phyloP scores from a whole-genome alignment of 2,888 invertebrate species.

The Metopia argyrocephala region DNA sequence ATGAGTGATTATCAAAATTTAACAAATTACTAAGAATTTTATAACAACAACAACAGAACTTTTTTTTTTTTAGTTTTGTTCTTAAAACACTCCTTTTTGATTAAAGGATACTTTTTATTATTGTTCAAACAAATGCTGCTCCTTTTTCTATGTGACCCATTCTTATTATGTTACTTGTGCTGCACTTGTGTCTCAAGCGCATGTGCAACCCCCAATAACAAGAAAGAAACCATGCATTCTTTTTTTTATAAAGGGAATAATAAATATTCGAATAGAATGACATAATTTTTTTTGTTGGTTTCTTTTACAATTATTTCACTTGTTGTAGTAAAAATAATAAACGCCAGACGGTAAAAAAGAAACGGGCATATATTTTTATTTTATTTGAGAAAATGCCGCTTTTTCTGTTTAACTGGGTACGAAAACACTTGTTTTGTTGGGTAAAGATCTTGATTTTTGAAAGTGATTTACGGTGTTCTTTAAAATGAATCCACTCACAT shows the following conservation, averaged over 20 bases:
- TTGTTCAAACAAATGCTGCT: constrained; percentile 20
- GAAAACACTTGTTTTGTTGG: constrained; percentile 52
- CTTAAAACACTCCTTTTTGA: too few species aligned
- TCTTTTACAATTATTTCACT: background rate
- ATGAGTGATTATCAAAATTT: constrained; percentile 52
- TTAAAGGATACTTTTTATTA: background rate
- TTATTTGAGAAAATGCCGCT: background rate
- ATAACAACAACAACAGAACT: background rate
- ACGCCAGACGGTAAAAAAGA: too few species aligned
- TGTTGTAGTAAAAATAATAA: background rate
- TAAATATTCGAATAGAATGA: constrained; percentile 2
- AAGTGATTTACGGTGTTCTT: background rate
- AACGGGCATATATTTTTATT: background rate
- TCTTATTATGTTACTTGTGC: constrained; percentile 60
- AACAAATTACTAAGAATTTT: constrained; percentile 65
- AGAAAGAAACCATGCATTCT: constrained; percentile 7
- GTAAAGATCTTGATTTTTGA: background rate
- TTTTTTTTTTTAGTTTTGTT: too few species aligned
- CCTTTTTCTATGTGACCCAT: constrained; percentile 27
- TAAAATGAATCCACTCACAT: too few species aligned
- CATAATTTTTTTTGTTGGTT: background rate
- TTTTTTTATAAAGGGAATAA: background rate
- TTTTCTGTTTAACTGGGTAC: constrained; percentile 2
- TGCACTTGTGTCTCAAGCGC: constrained; percentile 49
- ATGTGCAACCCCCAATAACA: constrained; percentile 56